Conservation (phyloP, 2,113 vertebrate species). For the Pygoscelis adeliae region DNA sequence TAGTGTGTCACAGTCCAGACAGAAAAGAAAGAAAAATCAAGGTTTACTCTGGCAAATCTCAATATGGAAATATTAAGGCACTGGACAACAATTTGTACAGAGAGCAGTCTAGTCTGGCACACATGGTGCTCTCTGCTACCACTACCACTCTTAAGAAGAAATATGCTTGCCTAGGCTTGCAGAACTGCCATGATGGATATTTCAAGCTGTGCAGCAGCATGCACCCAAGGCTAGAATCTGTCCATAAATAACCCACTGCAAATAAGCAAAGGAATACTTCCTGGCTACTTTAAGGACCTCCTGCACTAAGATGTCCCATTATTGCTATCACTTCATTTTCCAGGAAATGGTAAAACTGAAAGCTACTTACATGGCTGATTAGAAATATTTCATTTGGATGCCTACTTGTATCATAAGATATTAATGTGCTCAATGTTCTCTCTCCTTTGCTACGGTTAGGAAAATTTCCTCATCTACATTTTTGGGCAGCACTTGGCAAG, state of each 20-base stretch:
- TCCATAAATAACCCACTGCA: neutral
- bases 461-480: neutral
- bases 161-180: neutral
- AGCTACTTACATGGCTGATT: slow-evolving; percentile 22
- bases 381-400: neutral
- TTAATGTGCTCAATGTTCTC: neutral
- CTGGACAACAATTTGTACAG: neutral
- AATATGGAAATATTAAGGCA: neutral
- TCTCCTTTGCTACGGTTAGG: neutral
- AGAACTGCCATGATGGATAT: neutral
- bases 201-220: neutral
- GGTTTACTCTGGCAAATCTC: neutral
- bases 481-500: neutral
- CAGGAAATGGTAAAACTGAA: neutral
- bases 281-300: neutral
- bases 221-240: neutral
- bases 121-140: neutral
- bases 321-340: slow-evolving; percentile 1
- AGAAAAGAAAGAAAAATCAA: neutral
- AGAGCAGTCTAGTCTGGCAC: neutral
- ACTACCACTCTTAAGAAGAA: neutral
- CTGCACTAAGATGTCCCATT: neutral
- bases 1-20: neutral
- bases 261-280: neutral
- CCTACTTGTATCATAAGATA: neutral